Percentiles rank a stretch among this genome's conserved stretches.
Evolutionary conservation across 2,888 invertebrate genomes (phyloP).

Genomic region (Opisthograptis luteolata): DNA sequence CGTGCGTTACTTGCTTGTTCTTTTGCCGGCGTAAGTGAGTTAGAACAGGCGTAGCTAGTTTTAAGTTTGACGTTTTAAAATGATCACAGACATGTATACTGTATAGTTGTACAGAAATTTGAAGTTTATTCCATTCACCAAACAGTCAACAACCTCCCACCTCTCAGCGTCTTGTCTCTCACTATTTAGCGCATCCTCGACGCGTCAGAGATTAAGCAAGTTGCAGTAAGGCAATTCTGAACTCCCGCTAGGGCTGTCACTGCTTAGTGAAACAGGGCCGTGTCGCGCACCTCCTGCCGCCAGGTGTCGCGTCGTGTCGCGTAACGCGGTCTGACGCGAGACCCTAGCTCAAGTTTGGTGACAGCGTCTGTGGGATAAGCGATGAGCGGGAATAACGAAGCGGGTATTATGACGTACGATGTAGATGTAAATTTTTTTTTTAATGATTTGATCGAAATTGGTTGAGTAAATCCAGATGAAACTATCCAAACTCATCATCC

Average conservation of each 20-base stretch:
- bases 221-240: slow-evolving; percentile 36
- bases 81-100: too few relatives aligned
- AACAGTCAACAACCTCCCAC: too few relatives aligned
- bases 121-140: too few relatives aligned
- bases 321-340: slow-evolving; percentile 66
- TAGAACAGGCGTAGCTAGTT: too few relatives aligned
- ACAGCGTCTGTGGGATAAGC: slow-evolving; percentile 24
- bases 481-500: too few relatives aligned
- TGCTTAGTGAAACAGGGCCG: slow-evolving; percentile 24
- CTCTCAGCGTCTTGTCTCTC: slow-evolving; percentile 23
- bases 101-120: too few relatives aligned
- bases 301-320: slow-evolving; percentile 29
- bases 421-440: neutral
- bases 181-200: slow-evolving; percentile 34
- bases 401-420: neutral
- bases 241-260: slow-evolving; percentile 25
- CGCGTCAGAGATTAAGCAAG: slow-evolving; percentile 36
- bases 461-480: too few relatives aligned
- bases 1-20: too few relatives aligned
- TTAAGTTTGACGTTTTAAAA: too few relatives aligned
- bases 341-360: slow-evolving; percentile 51
- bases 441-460: too few relatives aligned
- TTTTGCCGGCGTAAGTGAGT: too few relatives aligned
- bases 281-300: slow-evolving; percentile 10
- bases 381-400: slow-evolving; percentile 15